phyloP scores from a whole-genome alignment of 2,113 vertebrate genomes.

The Sorex fumeus region DNA sequence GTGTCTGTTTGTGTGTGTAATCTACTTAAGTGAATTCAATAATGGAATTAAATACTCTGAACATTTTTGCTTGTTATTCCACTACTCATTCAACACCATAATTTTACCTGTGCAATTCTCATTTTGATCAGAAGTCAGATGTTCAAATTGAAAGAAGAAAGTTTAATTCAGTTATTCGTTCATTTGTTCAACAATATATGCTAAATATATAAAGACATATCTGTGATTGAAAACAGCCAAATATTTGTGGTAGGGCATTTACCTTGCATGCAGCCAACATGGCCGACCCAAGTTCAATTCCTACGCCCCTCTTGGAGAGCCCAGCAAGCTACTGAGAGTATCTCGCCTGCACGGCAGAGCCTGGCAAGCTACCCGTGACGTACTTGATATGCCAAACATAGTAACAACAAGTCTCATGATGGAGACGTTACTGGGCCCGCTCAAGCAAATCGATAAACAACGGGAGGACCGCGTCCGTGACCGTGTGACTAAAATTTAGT shows the following conservation, averaged over 20 bases:
- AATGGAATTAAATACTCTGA: background rate
- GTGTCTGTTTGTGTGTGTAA: background rate
- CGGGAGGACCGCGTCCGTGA: too few species aligned
- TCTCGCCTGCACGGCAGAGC: too few species aligned
- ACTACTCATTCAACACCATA: background rate
- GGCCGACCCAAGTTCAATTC: too few species aligned
- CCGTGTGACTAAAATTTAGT: background rate
- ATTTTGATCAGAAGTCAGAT: conserved; percentile 24
- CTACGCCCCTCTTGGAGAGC: too few species aligned
- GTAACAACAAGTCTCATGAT: too few species aligned
- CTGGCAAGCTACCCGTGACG: too few species aligned
- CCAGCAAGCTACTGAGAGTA: too few species aligned
- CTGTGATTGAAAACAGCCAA: background rate
- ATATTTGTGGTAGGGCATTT: too few species aligned
- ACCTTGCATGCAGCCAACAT: too few species aligned
- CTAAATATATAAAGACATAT: background rate
- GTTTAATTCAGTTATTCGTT: background rate
- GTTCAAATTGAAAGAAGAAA: background rate
- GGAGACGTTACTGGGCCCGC: too few species aligned
- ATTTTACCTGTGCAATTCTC: background rate
- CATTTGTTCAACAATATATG: background rate
- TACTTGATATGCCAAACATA: too few species aligned
- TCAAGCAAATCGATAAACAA: too few species aligned
- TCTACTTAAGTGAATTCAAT: background rate
- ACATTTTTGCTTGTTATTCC: background rate